Conservation (phyloP, 2,888 invertebrate genomes). For the Bombyx huttoni region DNA sequence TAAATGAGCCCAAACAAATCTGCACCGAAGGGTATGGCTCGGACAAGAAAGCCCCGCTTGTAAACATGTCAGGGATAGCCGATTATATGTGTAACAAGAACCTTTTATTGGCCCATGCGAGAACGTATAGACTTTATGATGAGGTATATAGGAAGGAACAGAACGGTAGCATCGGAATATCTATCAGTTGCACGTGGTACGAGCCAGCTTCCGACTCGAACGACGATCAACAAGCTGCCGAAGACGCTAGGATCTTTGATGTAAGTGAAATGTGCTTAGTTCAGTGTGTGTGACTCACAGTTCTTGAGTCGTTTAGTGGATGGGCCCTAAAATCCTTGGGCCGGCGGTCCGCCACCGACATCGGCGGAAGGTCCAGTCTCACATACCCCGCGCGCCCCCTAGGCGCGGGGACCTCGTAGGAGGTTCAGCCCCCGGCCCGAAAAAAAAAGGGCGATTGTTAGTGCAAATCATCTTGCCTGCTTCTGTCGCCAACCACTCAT, state of each 20-base stretch:
- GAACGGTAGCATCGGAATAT: conserved; percentile 36
- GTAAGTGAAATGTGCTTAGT: conserved; percentile 32
- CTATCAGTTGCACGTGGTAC: conserved; percentile 53
- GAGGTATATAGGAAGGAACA: conserved; percentile 25
- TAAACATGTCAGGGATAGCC: conserved; percentile 45
- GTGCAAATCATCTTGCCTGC: too few species aligned
- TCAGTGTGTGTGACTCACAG: too few species aligned
- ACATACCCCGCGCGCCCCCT: too few species aligned
- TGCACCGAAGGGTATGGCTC: conserved; percentile 44
- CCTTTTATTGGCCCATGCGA: conserved; percentile 70
- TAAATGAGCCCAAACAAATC: conserved; percentile 68
- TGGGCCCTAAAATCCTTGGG: too few species aligned
- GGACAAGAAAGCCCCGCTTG: conserved; percentile 33
- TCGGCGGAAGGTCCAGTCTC: too few species aligned
- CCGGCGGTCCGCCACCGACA: too few species aligned
- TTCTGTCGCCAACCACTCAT: too few species aligned
- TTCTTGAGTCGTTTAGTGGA: too few species aligned
- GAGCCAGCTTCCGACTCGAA: conserved; percentile 54
- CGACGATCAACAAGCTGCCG: conserved; percentile 63
- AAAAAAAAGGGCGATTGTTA: too few species aligned
- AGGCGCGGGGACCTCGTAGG: too few species aligned
- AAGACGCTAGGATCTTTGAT: conserved; percentile 64
- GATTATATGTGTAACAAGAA: conserved; percentile 72
- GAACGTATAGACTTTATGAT: conserved; percentile 48
- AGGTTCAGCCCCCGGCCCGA: too few species aligned